These are phyloP conservation scores for Pandemis heparana DNA, from an alignment of 2,888 invertebrate genomes.

Conservation along the genomic window DNA sequence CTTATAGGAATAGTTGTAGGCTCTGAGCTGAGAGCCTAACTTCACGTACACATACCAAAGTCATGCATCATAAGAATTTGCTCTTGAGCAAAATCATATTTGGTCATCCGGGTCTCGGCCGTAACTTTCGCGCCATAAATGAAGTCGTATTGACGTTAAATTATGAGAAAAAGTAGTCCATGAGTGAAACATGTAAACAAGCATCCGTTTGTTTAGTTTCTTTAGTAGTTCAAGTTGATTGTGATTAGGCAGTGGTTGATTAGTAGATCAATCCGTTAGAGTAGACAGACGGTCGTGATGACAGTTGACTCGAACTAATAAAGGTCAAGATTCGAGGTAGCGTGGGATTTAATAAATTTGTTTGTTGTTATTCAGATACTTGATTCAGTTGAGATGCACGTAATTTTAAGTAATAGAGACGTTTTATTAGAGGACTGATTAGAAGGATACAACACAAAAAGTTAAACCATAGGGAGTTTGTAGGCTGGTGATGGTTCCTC, in stretches of 20 bases:
- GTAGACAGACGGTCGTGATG: neutral
- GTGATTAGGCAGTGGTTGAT: neutral
- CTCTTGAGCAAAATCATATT: constrained; percentile 34
- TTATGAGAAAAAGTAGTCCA: constrained; percentile 28
- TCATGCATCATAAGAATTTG: constrained; percentile 20
- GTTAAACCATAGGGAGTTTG: too few relatives aligned
- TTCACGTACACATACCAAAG: neutral
- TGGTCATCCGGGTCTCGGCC: constrained; percentile 39
- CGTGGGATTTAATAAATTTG: constrained; percentile 25
- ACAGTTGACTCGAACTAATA: constrained; percentile 10
- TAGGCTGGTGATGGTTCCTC: too few relatives aligned
- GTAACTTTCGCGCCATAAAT: constrained; percentile 23
- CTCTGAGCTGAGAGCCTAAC: neutral
- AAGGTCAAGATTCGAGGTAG: constrained; percentile 18
- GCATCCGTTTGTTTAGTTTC: neutral
- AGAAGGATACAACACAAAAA: too few relatives aligned
- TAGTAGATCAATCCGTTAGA: constrained; percentile 20
- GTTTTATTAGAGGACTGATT: too few relatives aligned
- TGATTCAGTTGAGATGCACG: neutral
- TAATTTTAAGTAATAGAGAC: neutral
- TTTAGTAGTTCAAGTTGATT: neutral
- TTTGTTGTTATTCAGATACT: neutral
- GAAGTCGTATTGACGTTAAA: constrained; percentile 1
- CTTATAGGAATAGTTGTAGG: neutral
- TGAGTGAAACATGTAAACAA: constrained; percentile 29